Base-by-base conservation (phyloP, 2,888 invertebrate genomes). In the Maniola hyperantus region DNA sequence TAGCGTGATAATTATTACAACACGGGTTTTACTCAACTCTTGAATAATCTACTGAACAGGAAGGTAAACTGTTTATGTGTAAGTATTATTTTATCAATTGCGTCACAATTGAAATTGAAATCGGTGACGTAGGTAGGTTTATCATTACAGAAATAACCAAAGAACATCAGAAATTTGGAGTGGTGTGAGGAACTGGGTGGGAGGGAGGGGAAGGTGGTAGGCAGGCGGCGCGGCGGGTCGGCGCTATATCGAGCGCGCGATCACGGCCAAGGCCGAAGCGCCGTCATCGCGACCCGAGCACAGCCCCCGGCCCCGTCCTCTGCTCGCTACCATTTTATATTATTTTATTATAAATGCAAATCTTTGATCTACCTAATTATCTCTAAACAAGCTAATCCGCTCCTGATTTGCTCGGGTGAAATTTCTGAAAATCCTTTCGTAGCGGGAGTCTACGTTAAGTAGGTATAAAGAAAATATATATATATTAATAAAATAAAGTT, bases 231-330 rank as follows among this genome's bases (percentile, higher is more conserved):
- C 2, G 81, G 74, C 73, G 78, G 81, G 83, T 75, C 77, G 77
- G 78, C 79, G 88, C 88, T 91, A 91, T 91, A 91, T 91, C 88
- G 91, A 91, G 91, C 91, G 85, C 78, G 83, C 89, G 91, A 90
- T 92, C 91, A 91, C 88, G 91, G 91, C 89, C 91, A 92, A 91
- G 91, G 91, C 84, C 83, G 78, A 77, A 67, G 74, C 73, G 79
- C 79, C 88, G 84, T 80, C 86, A 82, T 80, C 84, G 81, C 78
- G 82, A 79, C 78, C 78, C 81, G 77, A 77, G 78, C 80, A 61
- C 58, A 69, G 72, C 71, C 73, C 71, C 71, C 67, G 68, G 61
- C 58, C 50, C 36, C 34, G 57, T 57, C 39, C 55, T 55, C 39
- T 64, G 59, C 61, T 63, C 66, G 58, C 63, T 64, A 66, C 59